Base-by-base conservation (phyloP, 2,888 invertebrate species). In the Idaea dimidiata region DNA sequence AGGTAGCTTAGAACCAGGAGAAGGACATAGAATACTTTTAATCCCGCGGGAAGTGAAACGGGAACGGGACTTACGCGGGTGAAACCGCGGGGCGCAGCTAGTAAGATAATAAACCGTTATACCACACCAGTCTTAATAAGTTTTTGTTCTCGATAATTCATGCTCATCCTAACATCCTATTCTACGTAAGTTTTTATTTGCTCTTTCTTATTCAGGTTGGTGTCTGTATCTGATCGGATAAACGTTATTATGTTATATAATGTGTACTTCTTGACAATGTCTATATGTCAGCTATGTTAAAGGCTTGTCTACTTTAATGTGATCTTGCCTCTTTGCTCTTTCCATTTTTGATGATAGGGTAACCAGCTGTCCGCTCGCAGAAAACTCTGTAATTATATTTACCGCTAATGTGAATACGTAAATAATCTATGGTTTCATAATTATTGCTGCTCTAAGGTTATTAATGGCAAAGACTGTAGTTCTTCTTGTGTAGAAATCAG, bases 121-220 rank as follows among this genome's bases (percentile, higher is more conserved):
- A 33, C 33, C 10, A 10, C 43, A 73, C 70, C 74, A 72, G 72
- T 72, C 72, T 71, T 72, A 73, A 61, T 59, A 65, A 64, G 62
- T 76, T 78, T 80, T 78, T 78, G 67, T 71, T 74, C 71, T 68
- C 62, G 72, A 76, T 78, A 76, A 77, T 75, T 74, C 69, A 77
- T 72, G 73, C 72, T 71, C 72, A 68, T 73, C 73, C 72, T 77
- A 71, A 74, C 71, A 67, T 72, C 66, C 64, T 65, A 66, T 66
- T 57, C 57, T 31, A 63, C 57, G 60, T 17, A 59, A 16, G 33
- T 67, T 43, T 71, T 71, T 73, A 69, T 72, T 73, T 70, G 66
- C 64, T 67, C 62, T 66, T 63, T 59, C 24, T 24, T 24, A 24
- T 24, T 63, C 58, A 58, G 60, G 58, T 61, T 62, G 59, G 8